Base-by-base conservation (phyloP, 2,113 vertebrate genomes). In the Zosterops lateralis region DNA sequence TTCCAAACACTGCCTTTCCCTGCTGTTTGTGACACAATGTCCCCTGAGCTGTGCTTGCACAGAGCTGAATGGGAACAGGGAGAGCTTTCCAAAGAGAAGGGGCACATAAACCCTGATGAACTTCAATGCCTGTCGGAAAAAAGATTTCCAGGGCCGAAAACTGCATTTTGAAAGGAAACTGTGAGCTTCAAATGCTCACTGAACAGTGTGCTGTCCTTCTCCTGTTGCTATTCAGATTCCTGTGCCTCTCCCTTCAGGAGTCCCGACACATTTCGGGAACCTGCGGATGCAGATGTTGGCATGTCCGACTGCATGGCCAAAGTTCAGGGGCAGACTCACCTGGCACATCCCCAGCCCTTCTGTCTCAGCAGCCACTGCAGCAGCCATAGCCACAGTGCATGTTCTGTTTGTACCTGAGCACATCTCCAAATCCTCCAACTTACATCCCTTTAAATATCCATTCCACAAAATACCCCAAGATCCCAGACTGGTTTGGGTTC, bases 261-360 rank as follows among this genome's bases (percentile, higher is more conserved):
- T 14, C n/a, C 47, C 0, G 0, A 7, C 58, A 20, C 0, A 0
- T 47, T 64, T 21, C 0, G 1, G 77, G 17, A 19, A 10, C 15
- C 64, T 13, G 65, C 0, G 0, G 60, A 15, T 9, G 56, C 1
- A 0, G 25, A 24, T 0, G 0, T 0, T 53, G 7, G 40, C 82
- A 38, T 1, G 0, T n/a, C 17, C 2, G 0, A 32, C 1, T 0
- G 13, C 6, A 0, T 0, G 1, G 3, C 61, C 1, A 0, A 38
- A 14, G 50, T 6, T 15, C 6, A 10, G 67, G 75, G 38, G 57
- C 75, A 61, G 66, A 14, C 1, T 9, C 17, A 17, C 83, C 70
- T 6, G 48, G 54, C 12, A 6, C 44, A 21, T 3, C 13, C 87
- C 62, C 4, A 10, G 17, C 12, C 2, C 45, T 32, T 28, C 62